These are phyloP conservation scores for Miltochrista miniata DNA, from an alignment of 2,888 invertebrate species.

Conservation along the genomic window DNA sequence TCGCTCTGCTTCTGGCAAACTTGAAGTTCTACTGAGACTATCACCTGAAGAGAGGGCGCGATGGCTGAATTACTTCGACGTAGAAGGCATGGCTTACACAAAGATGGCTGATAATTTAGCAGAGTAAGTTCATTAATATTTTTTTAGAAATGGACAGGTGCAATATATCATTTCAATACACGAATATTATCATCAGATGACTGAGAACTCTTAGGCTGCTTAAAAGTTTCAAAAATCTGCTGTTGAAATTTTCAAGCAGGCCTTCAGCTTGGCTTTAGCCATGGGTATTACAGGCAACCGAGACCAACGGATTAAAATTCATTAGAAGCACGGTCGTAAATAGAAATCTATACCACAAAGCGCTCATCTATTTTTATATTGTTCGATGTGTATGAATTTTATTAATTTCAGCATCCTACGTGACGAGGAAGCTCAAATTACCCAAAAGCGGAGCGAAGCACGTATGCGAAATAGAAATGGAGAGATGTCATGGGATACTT, in stretches of 20 bases:
- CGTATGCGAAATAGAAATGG: constrained; percentile 14
- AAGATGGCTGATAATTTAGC: constrained; percentile 67
- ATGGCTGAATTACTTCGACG: constrained; percentile 65
- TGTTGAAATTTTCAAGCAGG: no score
- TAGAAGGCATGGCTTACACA: constrained; percentile 51
- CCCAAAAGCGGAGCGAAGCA: constrained; percentile 40
- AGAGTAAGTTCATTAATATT: constrained; percentile 63
- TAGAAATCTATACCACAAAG: no score
- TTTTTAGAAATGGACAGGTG: no score
- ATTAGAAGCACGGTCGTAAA: no score
- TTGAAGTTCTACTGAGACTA: constrained; percentile 63
- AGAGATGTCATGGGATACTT: constrained; percentile 66
- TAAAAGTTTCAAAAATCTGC: no score
- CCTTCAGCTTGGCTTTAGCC: no score
- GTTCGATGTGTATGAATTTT: not conserved
- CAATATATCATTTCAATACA: no score
- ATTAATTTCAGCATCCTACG: constrained; percentile 58
- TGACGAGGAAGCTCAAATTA: constrained; percentile 57
- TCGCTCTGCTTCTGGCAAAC: constrained; percentile 48
- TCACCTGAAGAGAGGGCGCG: constrained; percentile 59
- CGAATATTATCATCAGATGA: no score
- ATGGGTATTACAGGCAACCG: no score
- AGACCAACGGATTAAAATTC: no score
- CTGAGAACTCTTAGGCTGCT: no score
- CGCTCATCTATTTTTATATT: no score